A percentile compares a stretch with the other conserved stretches of the same genome.
Conservation (phyloP, 2,797 vertebrate species). For the Tadarida brasiliensis region DNA sequence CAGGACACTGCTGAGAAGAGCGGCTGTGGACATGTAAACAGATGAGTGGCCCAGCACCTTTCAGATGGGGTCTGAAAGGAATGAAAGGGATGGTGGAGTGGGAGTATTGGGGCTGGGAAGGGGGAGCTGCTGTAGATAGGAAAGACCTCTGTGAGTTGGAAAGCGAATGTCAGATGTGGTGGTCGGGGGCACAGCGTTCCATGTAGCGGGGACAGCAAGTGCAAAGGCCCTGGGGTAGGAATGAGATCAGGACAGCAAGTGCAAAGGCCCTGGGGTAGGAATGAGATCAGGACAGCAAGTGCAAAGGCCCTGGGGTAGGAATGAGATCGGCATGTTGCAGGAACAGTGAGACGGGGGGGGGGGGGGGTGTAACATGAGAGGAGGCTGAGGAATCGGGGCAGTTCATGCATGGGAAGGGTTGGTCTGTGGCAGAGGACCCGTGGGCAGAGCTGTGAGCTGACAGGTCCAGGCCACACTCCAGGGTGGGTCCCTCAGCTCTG, state of each 20-base stretch:
- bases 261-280: not conserved
- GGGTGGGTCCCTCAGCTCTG: not conserved
- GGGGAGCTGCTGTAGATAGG: not conserved
- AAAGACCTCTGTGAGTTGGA: no score
- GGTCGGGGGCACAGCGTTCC: not conserved
- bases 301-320: not conserved
- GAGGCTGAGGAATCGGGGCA: no score
- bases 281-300: not conserved
- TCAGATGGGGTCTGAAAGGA: not conserved
- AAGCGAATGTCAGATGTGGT: not conserved
- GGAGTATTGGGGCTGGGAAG: not conserved
- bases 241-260: not conserved
- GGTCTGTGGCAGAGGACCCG: rapidly evolving
- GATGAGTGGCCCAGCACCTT: no score
- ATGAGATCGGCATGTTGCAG: not conserved
- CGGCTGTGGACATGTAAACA: not conserved
- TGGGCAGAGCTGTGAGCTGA: not conserved
- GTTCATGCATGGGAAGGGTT: not conserved
- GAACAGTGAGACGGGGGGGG: not conserved
- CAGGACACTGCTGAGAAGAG: not conserved
- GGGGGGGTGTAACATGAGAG: not conserved
- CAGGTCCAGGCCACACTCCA: not conserved
- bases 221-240: not conserved
- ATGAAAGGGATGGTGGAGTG: not conserved
- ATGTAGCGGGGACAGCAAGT: not conserved